A percentile compares a stretch with the other conserved stretches of the same genome.
Conservation (phyloP, 2,888 invertebrate genomes). For the Amblyjoppa proteus region DNA sequence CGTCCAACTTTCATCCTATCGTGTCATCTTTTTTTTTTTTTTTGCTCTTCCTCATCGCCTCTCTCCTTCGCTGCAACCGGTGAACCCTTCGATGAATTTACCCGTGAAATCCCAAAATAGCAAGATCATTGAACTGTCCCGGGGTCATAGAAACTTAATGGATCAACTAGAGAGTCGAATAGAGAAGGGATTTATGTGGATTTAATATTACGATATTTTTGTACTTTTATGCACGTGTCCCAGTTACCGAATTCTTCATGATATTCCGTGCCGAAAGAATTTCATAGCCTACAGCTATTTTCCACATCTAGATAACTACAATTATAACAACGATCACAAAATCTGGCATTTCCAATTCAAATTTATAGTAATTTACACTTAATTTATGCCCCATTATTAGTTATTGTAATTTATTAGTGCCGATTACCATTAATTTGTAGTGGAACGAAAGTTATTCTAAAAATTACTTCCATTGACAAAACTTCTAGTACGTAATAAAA, state of each 20-base stretch:
- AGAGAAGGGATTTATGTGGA: not conserved
- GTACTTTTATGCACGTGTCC: not conserved
- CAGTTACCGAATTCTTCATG: not conserved
- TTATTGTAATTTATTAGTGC: no score
- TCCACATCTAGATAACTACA: no score
- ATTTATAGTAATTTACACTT: not conserved
- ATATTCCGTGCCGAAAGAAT: not conserved
- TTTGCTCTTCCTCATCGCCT: constrained; percentile 15
- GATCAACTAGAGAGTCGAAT: not conserved
- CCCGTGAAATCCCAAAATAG: constrained; percentile 48
- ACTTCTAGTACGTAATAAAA: no score
- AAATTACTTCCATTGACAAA: no score
- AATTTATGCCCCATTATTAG: no score
- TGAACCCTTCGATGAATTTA: constrained; percentile 47
- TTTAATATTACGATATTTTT: not conserved
- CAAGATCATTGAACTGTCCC: constrained; percentile 40
- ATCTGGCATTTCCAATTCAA: not conserved
- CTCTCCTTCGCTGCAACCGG: constrained; percentile 5
- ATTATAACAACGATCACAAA: no score
- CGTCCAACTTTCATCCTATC: constrained; percentile 47
- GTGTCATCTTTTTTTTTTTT: constrained; percentile 30
- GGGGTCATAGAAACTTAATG: not conserved
- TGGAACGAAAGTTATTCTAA: no score
- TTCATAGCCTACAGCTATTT: no score
- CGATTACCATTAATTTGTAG: no score